Evolutionary conservation across 2,797 vertebrate species (phyloP).

Genomic region (Lycodopsis pacificus): DNA sequence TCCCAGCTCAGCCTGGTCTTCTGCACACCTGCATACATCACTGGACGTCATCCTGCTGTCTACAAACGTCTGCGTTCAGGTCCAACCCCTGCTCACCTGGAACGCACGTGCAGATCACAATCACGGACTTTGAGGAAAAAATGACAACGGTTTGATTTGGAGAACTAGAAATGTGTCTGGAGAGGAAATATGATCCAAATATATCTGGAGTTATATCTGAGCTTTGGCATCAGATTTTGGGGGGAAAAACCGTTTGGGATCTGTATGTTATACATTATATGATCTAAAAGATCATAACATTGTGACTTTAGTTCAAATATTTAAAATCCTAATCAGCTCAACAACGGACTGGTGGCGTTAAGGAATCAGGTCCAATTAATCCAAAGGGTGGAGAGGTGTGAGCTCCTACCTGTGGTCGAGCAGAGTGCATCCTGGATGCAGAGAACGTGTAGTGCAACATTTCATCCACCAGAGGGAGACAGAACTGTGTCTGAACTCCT

Average conservation of each 20-base stretch:
- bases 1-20: background rate
- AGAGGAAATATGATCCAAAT: background rate
- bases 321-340: background rate
- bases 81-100: background rate
- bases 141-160: too few species aligned
- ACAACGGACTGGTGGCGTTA: background rate
- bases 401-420: background rate
- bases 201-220: background rate
- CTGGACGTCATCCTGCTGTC: background rate
- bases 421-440: background rate
- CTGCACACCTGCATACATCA: too few species aligned
- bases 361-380: background rate
- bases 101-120: background rate
- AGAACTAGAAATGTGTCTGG: background rate
- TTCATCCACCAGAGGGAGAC: slow-evolving; percentile 52
- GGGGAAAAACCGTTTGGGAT: background rate
- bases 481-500: slow-evolving; percentile 18
- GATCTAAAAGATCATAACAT: background rate
- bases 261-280: background rate
- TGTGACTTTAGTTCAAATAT: background rate
- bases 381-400: background rate
- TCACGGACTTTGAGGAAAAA: too few species aligned
- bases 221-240: background rate
- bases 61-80: background rate
- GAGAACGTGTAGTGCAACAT: background rate